These are phyloP conservation scores for Argya squamiceps DNA, from an alignment of 2,797 vertebrate genomes.

Conservation along the genomic window DNA sequence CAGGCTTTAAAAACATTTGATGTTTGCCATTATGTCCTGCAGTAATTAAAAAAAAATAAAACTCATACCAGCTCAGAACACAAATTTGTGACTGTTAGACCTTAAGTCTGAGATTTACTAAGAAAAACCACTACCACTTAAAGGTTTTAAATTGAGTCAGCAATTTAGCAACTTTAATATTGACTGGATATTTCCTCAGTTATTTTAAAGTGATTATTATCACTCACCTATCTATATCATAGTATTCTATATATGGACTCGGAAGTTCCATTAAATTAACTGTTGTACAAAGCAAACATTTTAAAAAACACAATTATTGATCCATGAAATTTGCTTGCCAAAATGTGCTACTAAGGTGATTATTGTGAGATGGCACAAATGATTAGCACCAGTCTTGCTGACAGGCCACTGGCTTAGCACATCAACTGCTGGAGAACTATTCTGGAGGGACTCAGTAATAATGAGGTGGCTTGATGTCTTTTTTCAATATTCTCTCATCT, in stretches of 20 bases:
- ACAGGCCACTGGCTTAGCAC: neutral
- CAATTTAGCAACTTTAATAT: neutral
- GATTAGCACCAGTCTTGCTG: neutral
- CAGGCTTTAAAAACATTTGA: neutral
- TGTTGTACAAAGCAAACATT: neutral
- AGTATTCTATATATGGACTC: neutral
- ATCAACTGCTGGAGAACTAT: neutral
- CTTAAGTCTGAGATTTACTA: neutral
- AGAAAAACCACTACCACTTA: neutral
- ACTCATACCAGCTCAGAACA: neutral
- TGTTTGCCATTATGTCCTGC: neutral
- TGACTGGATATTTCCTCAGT: neutral
- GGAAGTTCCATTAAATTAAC: neutral
- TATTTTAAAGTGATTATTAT: neutral
- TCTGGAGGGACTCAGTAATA: neutral
- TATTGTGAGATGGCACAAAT: rapidly evolving
- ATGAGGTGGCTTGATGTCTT: neutral
- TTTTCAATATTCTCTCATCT: neutral
- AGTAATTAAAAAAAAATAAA: neutral
- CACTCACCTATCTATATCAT: neutral
- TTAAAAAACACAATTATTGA: neutral
- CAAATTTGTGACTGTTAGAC: neutral
- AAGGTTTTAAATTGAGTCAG: neutral
- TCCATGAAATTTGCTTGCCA: neutral
- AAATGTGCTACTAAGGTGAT: neutral